Evolutionary conservation across 1,140 invertebrate species (phyloP).

Genomic region (Camponotus pennsylvanicus): DNA sequence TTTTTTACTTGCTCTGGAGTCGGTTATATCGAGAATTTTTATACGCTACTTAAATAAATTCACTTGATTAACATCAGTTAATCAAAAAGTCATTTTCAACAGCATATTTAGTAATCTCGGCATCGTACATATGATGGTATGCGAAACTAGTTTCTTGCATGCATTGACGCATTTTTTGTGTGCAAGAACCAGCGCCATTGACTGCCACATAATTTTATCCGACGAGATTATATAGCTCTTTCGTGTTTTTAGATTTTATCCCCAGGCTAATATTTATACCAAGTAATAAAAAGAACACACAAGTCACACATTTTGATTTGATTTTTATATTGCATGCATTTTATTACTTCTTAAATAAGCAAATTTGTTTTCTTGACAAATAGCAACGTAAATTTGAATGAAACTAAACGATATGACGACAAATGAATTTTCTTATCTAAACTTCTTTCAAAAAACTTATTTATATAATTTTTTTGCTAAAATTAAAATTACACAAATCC

Average conservation of each 20-base stretch:
- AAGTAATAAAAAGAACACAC: neutral
- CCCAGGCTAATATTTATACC: conserved; percentile 1
- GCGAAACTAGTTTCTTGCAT: conserved; percentile 62
- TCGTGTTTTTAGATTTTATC: conserved; percentile 42
- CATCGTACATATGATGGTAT: conserved; percentile 1
- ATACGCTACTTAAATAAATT: neutral
- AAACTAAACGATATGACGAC: neutral
- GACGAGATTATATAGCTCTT: conserved; percentile 33
- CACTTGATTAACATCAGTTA: conserved; percentile 32
- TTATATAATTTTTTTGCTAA: neutral
- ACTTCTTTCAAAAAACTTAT: neutral
- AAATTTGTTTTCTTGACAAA: neutral
- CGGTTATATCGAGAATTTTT: conserved; percentile 14
- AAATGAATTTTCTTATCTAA: neutral
- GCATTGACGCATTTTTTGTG: conserved; percentile 24
- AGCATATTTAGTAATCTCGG: conserved; percentile 22
- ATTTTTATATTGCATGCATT: neutral
- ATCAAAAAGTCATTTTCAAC: conserved; percentile 39
- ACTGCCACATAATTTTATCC: conserved; percentile 44
- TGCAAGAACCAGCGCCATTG: conserved; percentile 15
- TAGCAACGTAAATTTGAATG: neutral
- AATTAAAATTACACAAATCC: neutral
- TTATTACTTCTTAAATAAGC: neutral
- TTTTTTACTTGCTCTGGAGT: neutral
- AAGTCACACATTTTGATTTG: conserved; percentile 2